Evolutionary conservation across 2,888 invertebrate genomes (phyloP).

Genomic region (Panzeria rudis): DNA sequence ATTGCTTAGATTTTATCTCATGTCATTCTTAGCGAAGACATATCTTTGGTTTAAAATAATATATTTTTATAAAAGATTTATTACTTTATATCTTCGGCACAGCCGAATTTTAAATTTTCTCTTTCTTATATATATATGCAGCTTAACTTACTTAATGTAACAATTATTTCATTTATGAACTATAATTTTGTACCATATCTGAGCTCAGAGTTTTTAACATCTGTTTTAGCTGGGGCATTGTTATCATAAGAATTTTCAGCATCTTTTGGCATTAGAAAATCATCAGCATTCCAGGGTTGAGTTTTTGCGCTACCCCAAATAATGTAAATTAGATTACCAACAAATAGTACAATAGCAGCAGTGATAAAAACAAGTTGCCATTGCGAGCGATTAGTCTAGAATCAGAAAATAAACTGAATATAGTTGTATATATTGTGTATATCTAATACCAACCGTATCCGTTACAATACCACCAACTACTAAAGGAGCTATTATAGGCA

Average conservation of each 20-base stretch:
- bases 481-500: conserved; percentile 86
- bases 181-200: not conserved
- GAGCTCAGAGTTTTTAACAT: not conserved
- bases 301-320: conserved; percentile 87
- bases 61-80: no score
- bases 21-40: no score
- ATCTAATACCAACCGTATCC: conserved; percentile 73
- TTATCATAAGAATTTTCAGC: conserved; percentile 59
- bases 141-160: not conserved
- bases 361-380: conserved; percentile 91
- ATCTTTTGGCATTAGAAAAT: conserved; percentile 80
- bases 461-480: conserved; percentile 85
- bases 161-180: not conserved
- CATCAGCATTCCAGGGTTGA: conserved; percentile 89
- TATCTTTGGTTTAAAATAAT: no score
- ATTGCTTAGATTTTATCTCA: no score
- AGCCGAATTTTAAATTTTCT: not conserved
- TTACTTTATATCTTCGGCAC: not conserved
- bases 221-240: not conserved
- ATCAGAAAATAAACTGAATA: not conserved
- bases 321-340: conserved; percentile 88
- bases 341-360: conserved; percentile 87
- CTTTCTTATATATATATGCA: not conserved
- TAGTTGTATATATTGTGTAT: no score
- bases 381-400: conserved; percentile 84